A percentile compares a stretch with the other conserved stretches of the same genome.
Evolutionary conservation across 2,113 vertebrate genomes (phyloP).

Genomic region (Mesoclemmys tuberculata): DNA sequence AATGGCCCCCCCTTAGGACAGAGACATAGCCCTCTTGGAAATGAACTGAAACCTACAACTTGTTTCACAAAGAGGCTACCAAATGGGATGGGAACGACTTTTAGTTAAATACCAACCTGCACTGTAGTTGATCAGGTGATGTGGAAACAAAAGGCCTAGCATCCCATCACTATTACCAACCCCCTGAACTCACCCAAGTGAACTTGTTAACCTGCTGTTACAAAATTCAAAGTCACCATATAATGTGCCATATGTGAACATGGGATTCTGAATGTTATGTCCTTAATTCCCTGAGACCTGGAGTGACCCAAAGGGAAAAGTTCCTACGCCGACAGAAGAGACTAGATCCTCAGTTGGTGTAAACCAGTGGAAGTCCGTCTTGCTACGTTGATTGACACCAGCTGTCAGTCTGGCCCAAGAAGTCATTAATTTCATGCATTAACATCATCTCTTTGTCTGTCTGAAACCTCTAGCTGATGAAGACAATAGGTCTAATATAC

Average conservation of each 20-base stretch:
- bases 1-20: not conserved
- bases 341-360: too few relatives aligned
- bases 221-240: not conserved
- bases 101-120: not conserved
- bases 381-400: too few relatives aligned
- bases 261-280: too few relatives aligned
- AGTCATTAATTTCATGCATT: not conserved
- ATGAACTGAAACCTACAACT: not conserved
- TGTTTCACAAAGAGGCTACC: not conserved
- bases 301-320: too few relatives aligned
- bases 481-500: not conserved
- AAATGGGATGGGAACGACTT: not conserved
- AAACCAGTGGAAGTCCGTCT: too few relatives aligned
- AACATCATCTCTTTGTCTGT: fast-evolving
- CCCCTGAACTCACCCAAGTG: not conserved
- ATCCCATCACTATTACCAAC: not conserved
- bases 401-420: not conserved
- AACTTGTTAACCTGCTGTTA: not conserved
- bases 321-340: too few relatives aligned
- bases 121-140: not conserved
- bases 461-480: not conserved
- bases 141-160: not conserved
- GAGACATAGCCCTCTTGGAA: not conserved
- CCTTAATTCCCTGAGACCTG: too few relatives aligned
- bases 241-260: not conserved